Base-by-base conservation (phyloP, 2,888 invertebrate genomes). In the Vesta saturnalis region DNA sequence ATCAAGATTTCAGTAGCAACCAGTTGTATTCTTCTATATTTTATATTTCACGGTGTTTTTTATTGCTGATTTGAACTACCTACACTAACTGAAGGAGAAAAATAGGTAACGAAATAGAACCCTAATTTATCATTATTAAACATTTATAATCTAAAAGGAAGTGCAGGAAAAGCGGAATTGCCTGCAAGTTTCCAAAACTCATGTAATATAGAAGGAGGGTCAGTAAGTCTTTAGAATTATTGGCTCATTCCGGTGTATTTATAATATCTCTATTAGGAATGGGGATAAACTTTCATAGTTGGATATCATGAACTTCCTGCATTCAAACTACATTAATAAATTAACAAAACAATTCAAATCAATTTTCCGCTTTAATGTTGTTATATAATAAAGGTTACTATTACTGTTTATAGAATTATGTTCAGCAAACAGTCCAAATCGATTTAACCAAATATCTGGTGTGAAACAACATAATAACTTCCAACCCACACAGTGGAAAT, bases 101-200 rank as follows among this genome's bases (percentile, higher is more conserved):
- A 18, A 19, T 8, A 52, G 35, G 8, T 18, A 58, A 58, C 58
- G 39, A 58, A 19, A 58, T n/a, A 18, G 39, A 35, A 58, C 58
- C 58, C 39, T 58, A 15, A 58, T 58, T 39, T 43, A 58, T 58
- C 58, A 58, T 39, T 19, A 35, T 58, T 58, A 58, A 58, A 60
- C 30, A 49, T 62, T 62, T 21, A 54, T 35, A 61, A 30, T 55
- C 19, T 54, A 54, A 21, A 39, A 56, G 56, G 56, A 55, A 56
- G 22, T 62, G 43, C 43, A 62, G 19, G 43, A 21, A 30, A 35
- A 52, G 30, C 55, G 55, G 55, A 55, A 55, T 39, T 55, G 35
- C 35, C 35, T 54, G 43, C 30, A 62, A 55, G 62, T 62, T 62
- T 62, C 55, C 43, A 56, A n/a, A 62, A 62, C 62, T 62, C 43